Percentiles rank a stretch among this genome's conserved stretches.
Conservation (phyloP, 2,888 invertebrate species). For the Tortrix viridana region DNA sequence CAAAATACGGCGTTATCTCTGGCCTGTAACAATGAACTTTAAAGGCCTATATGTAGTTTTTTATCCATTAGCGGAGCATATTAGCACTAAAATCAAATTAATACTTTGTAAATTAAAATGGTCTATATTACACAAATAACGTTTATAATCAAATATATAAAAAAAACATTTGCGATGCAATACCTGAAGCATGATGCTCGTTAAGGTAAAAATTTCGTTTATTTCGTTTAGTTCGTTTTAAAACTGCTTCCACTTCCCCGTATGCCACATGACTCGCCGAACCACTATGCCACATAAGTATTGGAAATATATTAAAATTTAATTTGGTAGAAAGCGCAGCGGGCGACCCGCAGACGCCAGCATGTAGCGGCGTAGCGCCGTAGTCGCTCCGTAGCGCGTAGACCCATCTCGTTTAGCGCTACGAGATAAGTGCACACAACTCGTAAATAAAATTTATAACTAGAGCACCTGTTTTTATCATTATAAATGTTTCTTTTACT, state of each 20-base stretch:
- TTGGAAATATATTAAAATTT: slow-evolving; percentile 67
- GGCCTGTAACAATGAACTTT: too few relatives aligned
- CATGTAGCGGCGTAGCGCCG: slow-evolving; percentile 33
- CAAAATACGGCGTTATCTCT: too few relatives aligned
- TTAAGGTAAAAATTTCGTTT: too few relatives aligned
- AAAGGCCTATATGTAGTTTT: too few relatives aligned
- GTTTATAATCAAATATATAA: too few relatives aligned
- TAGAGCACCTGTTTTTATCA: background rate
- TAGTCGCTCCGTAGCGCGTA: slow-evolving; percentile 29
- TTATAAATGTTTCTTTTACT: slow-evolving; percentile 6
- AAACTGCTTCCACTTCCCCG: slow-evolving; percentile 19
- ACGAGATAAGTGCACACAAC: slow-evolving; percentile 22
- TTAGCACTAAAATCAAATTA: too few relatives aligned
- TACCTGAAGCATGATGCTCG: too few relatives aligned
- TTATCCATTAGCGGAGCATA: too few relatives aligned
- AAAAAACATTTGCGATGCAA: too few relatives aligned
- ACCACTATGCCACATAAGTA: slow-evolving; percentile 22
- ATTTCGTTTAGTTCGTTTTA: background rate
- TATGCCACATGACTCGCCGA: slow-evolving; percentile 10
- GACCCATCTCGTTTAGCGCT: slow-evolving; percentile 21
- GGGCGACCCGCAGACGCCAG: slow-evolving; percentile 11
- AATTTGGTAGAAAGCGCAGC: slow-evolving; percentile 77
- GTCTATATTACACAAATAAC: too few relatives aligned
- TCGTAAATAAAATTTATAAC: slow-evolving; percentile 24
- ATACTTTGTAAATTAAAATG: too few relatives aligned